phyloP scores from a whole-genome alignment of 1,140 invertebrate genomes.

The Chironomus tepperi region DNA sequence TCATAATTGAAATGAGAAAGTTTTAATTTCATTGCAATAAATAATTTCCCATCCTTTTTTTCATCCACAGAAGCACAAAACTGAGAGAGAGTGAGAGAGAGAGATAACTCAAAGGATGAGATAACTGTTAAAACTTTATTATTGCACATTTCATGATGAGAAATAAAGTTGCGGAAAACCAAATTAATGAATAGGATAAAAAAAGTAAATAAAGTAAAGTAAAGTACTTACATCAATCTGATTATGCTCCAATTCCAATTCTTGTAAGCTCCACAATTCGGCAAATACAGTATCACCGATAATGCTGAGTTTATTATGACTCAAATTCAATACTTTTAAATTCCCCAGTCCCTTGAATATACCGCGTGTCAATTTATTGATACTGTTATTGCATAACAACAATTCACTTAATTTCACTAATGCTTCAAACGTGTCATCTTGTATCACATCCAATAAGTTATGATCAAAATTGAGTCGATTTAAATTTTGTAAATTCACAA shows the following conservation, averaged over 20 bases:
- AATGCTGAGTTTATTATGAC: constrained; percentile 58
- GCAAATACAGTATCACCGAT: constrained; percentile 64
- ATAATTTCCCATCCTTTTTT: too few relatives aligned
- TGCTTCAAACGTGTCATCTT: constrained; percentile 60
- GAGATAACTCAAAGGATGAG: too few relatives aligned
- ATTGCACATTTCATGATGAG: too few relatives aligned
- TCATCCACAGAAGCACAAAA: too few relatives aligned
- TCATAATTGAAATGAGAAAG: too few relatives aligned
- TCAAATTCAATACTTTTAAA: constrained; percentile 55
- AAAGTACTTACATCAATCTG: constrained; percentile 44
- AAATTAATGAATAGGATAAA: too few relatives aligned
- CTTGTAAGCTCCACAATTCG: constrained; percentile 58
- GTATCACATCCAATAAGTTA: constrained; percentile 63
- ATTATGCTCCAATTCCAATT: constrained; percentile 64
- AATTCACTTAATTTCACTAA: constrained; percentile 54
- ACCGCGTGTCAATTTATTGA: constrained; percentile 56
- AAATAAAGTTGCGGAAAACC: too few relatives aligned
- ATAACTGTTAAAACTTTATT: too few relatives aligned
- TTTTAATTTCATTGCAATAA: too few relatives aligned
- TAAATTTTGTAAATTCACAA: constrained; percentile 58
- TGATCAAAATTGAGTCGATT: constrained; percentile 54
- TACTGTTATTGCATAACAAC: constrained; percentile 59
- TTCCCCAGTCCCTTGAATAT: constrained; percentile 59
- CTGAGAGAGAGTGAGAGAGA: too few relatives aligned
- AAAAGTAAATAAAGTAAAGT: too few relatives aligned